Conservation (phyloP, 1,140 invertebrate genomes). For the Halesus radiatus region DNA sequence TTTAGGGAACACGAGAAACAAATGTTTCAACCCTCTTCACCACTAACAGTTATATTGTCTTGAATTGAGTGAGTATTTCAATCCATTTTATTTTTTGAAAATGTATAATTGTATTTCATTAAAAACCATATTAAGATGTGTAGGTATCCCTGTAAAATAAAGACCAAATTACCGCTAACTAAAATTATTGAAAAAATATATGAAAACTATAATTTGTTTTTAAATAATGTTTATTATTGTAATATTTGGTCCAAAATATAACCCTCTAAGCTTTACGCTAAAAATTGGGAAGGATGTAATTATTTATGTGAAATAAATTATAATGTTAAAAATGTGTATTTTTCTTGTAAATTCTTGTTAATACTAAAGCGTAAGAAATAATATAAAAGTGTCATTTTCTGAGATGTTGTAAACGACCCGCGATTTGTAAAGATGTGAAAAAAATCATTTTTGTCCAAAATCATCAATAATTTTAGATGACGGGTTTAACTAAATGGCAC, state of each 20-base stretch:
- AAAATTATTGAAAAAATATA: neutral
- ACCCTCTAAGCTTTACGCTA: neutral
- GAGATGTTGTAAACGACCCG: neutral
- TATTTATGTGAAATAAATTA: neutral
- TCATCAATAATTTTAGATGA: neutral
- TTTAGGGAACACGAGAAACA: neutral
- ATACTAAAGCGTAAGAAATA: slow-evolving; percentile 10
- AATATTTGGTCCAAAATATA: slow-evolving; percentile 26
- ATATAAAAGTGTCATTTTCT: slow-evolving; percentile 14
- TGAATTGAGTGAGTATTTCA: neutral
- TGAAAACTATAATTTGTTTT: neutral
- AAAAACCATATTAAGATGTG: neutral
- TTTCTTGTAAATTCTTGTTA: slow-evolving; percentile 19
- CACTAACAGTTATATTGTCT: neutral
- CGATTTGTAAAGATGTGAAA: neutral
- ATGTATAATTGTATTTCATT: neutral
- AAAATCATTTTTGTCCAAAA: neutral
- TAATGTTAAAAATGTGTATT: neutral
- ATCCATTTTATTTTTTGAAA: no score
- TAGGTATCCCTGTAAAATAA: slow-evolving; percentile 20
- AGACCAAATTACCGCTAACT: slow-evolving; percentile 16
- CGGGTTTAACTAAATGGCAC: neutral
- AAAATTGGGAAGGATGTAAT: neutral
- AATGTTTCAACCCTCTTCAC: neutral
- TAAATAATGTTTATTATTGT: neutral